Percentiles rank a stretch among this genome's conserved stretches.
phyloP scores from a whole-genome alignment of 1,140 invertebrate genomes.

The Drosophila ananassae region DNA sequence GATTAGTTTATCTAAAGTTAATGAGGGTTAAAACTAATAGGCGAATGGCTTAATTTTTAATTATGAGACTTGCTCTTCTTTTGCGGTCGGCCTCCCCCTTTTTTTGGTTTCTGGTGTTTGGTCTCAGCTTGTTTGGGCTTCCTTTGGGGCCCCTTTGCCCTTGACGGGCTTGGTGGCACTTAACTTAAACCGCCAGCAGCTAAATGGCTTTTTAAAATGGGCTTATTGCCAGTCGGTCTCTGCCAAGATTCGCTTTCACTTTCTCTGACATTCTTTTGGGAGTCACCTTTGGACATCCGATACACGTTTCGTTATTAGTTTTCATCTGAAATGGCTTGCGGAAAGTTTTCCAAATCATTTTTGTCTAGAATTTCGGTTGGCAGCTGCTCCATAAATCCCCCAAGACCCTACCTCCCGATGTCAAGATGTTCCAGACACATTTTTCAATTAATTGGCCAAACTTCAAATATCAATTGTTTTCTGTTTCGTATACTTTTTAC shows the following conservation, averaged over 20 bases:
- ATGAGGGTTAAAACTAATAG: conserved; percentile 83
- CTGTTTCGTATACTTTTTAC: conserved; percentile 19
- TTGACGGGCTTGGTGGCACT: conserved; percentile 58
- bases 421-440: conserved; percentile 52
- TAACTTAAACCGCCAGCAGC: conserved; percentile 67
- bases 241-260: neutral
- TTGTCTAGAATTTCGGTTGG: conserved; percentile 21
- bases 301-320: conserved; percentile 44
- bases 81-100: conserved; percentile 40
- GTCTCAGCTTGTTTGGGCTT: conserved; percentile 38
- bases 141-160: conserved; percentile 18
- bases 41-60: conserved; percentile 83
- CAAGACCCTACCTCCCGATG: conserved; percentile 20
- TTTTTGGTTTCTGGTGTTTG: conserved; percentile 15
- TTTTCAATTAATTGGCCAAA: conserved; percentile 69
- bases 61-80: conserved; percentile 75
- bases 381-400: conserved; percentile 15
- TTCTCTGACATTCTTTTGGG: neutral
- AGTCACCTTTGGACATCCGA: conserved; percentile 24
- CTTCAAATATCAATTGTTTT: conserved; percentile 34
- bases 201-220: conserved; percentile 56
- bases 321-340: conserved; percentile 17
- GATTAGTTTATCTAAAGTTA: conserved; percentile 83
- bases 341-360: conserved; percentile 23
- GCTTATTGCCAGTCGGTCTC: neutral